These are phyloP conservation scores for Leptatherina wallacei DNA, from an alignment of 2,797 vertebrate species.

Conservation along the genomic window DNA sequence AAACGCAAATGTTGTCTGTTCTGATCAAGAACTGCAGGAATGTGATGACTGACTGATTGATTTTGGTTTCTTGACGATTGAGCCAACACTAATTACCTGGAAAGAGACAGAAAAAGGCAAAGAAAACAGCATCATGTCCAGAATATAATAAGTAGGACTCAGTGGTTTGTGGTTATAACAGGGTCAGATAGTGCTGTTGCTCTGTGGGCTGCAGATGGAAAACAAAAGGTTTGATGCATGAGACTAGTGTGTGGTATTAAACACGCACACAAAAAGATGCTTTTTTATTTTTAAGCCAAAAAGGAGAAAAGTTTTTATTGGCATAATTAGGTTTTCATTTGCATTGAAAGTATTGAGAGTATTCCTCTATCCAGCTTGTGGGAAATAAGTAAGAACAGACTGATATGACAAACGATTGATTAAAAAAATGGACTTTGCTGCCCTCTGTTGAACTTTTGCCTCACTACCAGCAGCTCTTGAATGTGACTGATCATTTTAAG, in stretches of 20 bases:
- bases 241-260: slow-evolving; percentile 12
- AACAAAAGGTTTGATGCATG: slow-evolving; percentile 1
- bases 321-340: too few relatives aligned
- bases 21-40: slow-evolving; percentile 5
- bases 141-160: slow-evolving; percentile 20
- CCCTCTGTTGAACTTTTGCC: slow-evolving; percentile 41
- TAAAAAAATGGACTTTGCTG: slow-evolving; percentile 33
- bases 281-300: too few relatives aligned
- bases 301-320: too few relatives aligned
- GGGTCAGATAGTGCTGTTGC: slow-evolving; percentile 9
- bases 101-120: slow-evolving; percentile 2
- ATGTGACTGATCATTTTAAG: too few relatives aligned
- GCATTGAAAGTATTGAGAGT: background rate
- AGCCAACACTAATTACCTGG: slow-evolving; percentile 3
- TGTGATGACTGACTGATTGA: too few relatives aligned
- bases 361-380: slow-evolving; percentile 7
- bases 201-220: slow-evolving; percentile 3
- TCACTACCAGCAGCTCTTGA: background rate
- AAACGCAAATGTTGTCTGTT: slow-evolving; percentile 15
- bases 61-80: slow-evolving; percentile 10
- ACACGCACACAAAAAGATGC: background rate
- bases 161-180: slow-evolving; percentile 27
- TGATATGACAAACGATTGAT: too few relatives aligned
- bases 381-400: slow-evolving; percentile 16
- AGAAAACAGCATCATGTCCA: slow-evolving; percentile 28